Evolutionary conservation across 2,888 invertebrate species (phyloP).

Genomic region (Tipula vernalis): DNA sequence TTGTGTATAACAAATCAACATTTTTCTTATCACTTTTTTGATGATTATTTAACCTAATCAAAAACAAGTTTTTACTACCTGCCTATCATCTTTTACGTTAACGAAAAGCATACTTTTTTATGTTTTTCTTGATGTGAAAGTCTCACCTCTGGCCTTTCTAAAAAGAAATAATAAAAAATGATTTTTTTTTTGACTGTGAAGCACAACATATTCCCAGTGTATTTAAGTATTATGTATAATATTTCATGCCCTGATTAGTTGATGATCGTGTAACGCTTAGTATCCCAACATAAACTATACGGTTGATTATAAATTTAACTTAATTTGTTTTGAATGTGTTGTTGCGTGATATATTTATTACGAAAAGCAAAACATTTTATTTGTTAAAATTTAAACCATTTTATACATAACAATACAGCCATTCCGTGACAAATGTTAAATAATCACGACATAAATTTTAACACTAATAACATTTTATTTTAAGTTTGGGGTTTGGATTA

Average conservation of each 20-base stretch:
- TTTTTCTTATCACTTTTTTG: too few species aligned
- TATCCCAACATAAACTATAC: neutral
- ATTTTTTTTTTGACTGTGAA: neutral
- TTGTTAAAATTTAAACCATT: neutral
- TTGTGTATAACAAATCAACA: too few species aligned
- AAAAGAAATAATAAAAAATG: neutral
- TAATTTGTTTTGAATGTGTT: neutral
- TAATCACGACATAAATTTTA: neutral
- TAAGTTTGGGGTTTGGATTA: neutral
- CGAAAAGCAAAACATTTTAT: neutral
- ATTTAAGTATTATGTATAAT: neutral
- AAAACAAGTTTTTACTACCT: too few species aligned
- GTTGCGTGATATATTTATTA: neutral
- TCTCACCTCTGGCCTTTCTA: neutral
- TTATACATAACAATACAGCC: neutral
- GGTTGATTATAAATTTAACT: neutral
- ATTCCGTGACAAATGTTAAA: neutral
- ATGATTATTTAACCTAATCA: too few species aligned
- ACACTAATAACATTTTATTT: neutral
- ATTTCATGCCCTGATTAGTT: neutral
- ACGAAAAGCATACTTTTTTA: neutral
- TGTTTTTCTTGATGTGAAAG: neutral
- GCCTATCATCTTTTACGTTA: too few species aligned
- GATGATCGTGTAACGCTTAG: neutral
- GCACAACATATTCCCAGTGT: neutral